These are phyloP conservation scores for Abrostola triplasia DNA, from an alignment of 2,888 invertebrate species.

Conservation along the genomic window DNA sequence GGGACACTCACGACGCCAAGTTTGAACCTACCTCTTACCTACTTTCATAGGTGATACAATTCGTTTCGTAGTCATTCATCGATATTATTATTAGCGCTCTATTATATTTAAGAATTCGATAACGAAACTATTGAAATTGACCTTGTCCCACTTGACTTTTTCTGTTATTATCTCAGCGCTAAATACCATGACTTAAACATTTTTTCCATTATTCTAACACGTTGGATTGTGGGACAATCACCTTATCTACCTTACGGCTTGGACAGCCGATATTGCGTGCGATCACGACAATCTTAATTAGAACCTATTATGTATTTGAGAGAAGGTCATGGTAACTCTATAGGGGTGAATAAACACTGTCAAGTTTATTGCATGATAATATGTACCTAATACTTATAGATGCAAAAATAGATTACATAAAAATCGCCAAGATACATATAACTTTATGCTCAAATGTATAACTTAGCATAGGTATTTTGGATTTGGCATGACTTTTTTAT, in stretches of 20 bases:
- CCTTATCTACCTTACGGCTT: conserved; percentile 23
- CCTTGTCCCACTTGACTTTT: conserved; percentile 62
- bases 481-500: neutral
- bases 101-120: conserved; percentile 14
- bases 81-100: neutral
- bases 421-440: too few species aligned
- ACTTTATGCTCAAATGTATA: too few species aligned
- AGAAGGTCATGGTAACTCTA: conserved; percentile 41
- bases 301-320: conserved; percentile 29
- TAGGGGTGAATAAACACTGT: neutral
- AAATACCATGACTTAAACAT: conserved; percentile 42
- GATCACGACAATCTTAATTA: conserved; percentile 50
- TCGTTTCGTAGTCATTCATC: conserved; percentile 3
- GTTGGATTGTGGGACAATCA: conserved; percentile 27
- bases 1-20: too few species aligned
- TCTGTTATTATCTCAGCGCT: conserved; percentile 51
- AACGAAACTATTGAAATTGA: conserved; percentile 50
- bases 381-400: too few species aligned
- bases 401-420: too few species aligned
- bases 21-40: too few species aligned
- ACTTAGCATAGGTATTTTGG: neutral
- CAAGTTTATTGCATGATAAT: too few species aligned
- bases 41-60: neutral
- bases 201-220: conserved; percentile 40
- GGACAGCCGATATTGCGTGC: conserved; percentile 39